Conservation (phyloP, 2,888 invertebrate species). For the Lapara coniferarum region DNA sequence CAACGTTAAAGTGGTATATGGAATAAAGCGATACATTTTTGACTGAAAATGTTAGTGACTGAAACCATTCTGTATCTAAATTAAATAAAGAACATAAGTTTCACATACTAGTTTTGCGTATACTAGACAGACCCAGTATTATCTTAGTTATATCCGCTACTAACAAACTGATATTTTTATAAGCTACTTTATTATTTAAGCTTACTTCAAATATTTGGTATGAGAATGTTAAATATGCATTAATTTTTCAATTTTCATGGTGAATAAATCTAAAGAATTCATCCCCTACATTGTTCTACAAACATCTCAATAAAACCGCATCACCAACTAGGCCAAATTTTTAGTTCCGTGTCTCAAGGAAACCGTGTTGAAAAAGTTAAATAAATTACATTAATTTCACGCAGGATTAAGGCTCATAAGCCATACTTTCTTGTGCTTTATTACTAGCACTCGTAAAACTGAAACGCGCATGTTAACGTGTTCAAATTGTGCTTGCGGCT, state of each 20-base stretch:
- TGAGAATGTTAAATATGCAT: too few relatives aligned
- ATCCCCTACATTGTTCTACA: background rate
- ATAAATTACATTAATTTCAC: conserved; percentile 25
- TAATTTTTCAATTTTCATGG: too few relatives aligned
- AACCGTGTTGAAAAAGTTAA: conserved; percentile 16
- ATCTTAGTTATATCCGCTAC: too few relatives aligned
- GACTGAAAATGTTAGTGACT: too few relatives aligned
- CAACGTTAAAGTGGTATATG: too few relatives aligned
- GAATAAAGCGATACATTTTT: too few relatives aligned
- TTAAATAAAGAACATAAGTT: too few relatives aligned
- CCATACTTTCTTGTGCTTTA: conserved; percentile 27
- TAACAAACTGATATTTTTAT: background rate
- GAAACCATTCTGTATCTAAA: too few relatives aligned
- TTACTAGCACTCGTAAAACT: conserved; percentile 30
- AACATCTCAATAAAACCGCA: background rate
- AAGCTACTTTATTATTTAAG: background rate
- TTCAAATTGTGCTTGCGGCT: conserved; percentile 53
- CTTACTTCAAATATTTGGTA: too few relatives aligned
- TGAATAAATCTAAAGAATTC: too few relatives aligned
- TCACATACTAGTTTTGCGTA: too few relatives aligned
- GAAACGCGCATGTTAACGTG: conserved; percentile 45
- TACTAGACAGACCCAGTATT: too few relatives aligned
- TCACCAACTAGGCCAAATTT: background rate
- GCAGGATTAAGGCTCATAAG: conserved; percentile 26
- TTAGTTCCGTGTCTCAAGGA: conserved; percentile 14